Percentiles rank a stretch among this genome's conserved stretches.
Conservation (phyloP, 2,888 invertebrate genomes). For the Drosophila meridionalis region DNA sequence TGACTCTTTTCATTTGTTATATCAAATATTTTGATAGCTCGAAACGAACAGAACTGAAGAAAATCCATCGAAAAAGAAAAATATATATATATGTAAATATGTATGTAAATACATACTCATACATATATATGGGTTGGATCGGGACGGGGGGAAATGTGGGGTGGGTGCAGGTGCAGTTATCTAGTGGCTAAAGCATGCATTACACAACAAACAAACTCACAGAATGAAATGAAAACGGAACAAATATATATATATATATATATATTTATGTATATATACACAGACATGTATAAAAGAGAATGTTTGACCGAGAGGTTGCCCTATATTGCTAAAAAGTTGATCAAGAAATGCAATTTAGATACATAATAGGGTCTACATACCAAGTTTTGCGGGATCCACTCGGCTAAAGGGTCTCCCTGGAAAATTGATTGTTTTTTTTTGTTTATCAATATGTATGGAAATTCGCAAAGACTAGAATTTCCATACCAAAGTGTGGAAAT, state of each 20-base stretch:
- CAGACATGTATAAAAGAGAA: not conserved
- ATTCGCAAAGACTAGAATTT: not conserved
- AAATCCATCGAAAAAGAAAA: constrained; percentile 57
- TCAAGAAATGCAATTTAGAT: not conserved
- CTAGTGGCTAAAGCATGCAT: constrained; percentile 52
- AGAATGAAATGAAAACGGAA: not conserved
- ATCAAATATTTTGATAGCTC: constrained; percentile 24
- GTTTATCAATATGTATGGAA: not conserved
- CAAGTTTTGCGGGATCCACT: not conserved
- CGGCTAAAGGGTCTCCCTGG: not conserved
- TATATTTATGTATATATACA: not conserved
- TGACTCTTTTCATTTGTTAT: constrained; percentile 18
- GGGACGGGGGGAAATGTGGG: not conserved
- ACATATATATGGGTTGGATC: not conserved
- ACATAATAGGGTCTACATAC: not conserved
- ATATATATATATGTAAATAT: constrained; percentile 18
- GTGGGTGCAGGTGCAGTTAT: constrained; percentile 52
- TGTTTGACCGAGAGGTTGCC: not conserved
- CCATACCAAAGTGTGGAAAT: not conserved
- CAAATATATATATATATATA: not conserved
- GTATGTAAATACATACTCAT: not conserved
- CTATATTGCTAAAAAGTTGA: not conserved
- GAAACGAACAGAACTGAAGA: constrained; percentile 52
- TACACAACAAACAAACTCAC: constrained; percentile 23
- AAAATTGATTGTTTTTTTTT: not conserved